Base-by-base conservation (phyloP, 2,113 vertebrate genomes). In the Falcunculus frontatus region DNA sequence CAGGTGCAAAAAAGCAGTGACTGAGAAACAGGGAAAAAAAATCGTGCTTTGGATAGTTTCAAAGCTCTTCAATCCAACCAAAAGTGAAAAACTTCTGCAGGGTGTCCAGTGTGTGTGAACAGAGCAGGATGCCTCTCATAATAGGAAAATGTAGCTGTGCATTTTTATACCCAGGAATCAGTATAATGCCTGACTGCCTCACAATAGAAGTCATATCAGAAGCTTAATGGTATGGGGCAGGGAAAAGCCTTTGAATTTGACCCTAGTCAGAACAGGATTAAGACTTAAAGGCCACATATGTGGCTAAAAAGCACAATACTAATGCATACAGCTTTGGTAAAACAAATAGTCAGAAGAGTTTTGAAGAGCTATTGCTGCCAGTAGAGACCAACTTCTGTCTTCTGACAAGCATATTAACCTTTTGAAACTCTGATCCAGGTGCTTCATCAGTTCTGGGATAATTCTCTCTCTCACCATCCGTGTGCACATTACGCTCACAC, bases 221-320 rank as follows among this genome's bases (percentile, higher is more conserved):
- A 88, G 50, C 42, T 86, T 81, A 89, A 82, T 49, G 10, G 49
- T 50, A 46, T 42, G 50, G 21, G n/a, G 37, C 53, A 95, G 35
- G 56, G 73, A 78, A 76, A 93, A 89, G 16, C 32, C 93, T 94
- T 95, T 93, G 87, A 95, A 83, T 94, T 70, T 94, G 87, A 83
- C 70, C 78, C 27, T 22, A 33, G 67, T 35, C 44, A 92, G 85
- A 86, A 81, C 5, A 86, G 60, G 74, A 93, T 91, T 91, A 85
- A 76, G 76, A 72, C 41, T 64, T 86, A 21, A 93, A 84, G 60
- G 75, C 68, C 64, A 84, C 60, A 26, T 67, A 33, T 18, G 18
- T 5, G 5, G 46, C 80, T 80, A 21, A 87, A 92, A 93, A 89
- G 50, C 44, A 57, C 60, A 70, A 59, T 72, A 47, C n/a, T 39